Base-by-base conservation (phyloP, 2,888 invertebrate species). In the Neria commutata region DNA sequence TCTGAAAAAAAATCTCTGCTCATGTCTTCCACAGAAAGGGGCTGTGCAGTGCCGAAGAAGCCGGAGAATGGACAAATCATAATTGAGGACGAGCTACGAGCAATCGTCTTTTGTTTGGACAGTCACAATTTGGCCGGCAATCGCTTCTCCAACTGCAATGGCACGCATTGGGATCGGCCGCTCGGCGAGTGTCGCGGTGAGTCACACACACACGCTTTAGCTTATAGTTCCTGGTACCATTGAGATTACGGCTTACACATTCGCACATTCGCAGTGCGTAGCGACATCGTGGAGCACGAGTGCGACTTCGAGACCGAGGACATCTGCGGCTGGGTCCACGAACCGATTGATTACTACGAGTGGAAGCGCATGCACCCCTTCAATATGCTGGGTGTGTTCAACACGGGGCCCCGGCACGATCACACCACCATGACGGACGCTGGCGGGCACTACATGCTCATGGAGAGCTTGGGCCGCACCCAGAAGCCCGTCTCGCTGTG, bases 401-500 rank as follows among this genome's bases (percentile, higher is more conserved):
- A 64, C 0, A 91, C 92, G 0, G 92, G 93, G 3, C 92, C 93
- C 0, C 84, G 85, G 0, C 85, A 84, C 68, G 94, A 94, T 74
- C 93, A 94, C 69, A 93, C 93, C 0, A 83, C 85, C 10, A 89
- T 90, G 1, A 69, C 71, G 1, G 55, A 61, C 14, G 67, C 82
- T 83, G 62, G 83, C 86, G 93, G 93, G 0, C 86, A 90, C 72
- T 95, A 92, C 78, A 88, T 95, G 86, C 91, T 91, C 69, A 88
- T 94, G 62, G 94, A 95, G 74, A 88, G 91, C 16, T 87, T 91
- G 0, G 66, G 67, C 3, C 82, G 86, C 14, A 82, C 82, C 45
- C 88, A 90, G 67, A n/a, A 90, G 61, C 86, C 87, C 0, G 90
- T 94, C 0, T 86, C 90, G 0, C 83, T 93, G 0, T 80, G 90